Base-by-base conservation (phyloP, 2,888 invertebrate species). In the Steinernema hermaphroditum region DNA sequence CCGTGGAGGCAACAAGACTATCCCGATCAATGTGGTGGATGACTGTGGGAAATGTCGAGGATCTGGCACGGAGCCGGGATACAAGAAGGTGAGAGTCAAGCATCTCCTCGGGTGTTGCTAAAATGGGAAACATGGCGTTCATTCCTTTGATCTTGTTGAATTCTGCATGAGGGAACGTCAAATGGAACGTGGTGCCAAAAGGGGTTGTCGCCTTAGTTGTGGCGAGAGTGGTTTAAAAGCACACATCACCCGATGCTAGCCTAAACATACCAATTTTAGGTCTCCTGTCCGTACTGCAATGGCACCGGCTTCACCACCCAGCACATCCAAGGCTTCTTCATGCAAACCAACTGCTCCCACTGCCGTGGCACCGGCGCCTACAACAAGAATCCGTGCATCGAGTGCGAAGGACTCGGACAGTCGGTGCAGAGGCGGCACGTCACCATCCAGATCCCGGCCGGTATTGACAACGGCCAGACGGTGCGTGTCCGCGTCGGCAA, bases 381-480 rank as follows among this genome's bases (percentile, higher is more conserved):
- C 80, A 96, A 97, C 75, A 93, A 93, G 87, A 92, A 91, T 87
- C 96, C 96, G 0, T 98, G 97, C 86, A 85, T 87, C 0, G 95
- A 95, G 85, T 99, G 98, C 87, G 92, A 93, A 82, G 98, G 86
- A 37, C 95, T 94, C 88, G 98, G 96, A 0, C 91, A 92, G 84
- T 91, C 92, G 88, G 92, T 95, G 0, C 94, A 96, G 89, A 91
- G 93, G 41, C 93, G 92, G 87, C 92, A 91, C 85, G 90, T 97
- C 1, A 93, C 92, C 0, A 93, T 98, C 0, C 94, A 96, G 0
- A 94, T 98, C 2, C 98, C 98, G 14, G 95, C 91, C 75, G 91
- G 90, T 22, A 94, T 98, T 8, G 96, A 97, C 87, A 94, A 98
- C 87, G 96, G 96, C 0, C 97, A 99, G 88, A 96, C 96, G 0